These are phyloP conservation scores for Drosophila truncata DNA, from an alignment of 1,140 invertebrate species.

Conservation along the genomic window DNA sequence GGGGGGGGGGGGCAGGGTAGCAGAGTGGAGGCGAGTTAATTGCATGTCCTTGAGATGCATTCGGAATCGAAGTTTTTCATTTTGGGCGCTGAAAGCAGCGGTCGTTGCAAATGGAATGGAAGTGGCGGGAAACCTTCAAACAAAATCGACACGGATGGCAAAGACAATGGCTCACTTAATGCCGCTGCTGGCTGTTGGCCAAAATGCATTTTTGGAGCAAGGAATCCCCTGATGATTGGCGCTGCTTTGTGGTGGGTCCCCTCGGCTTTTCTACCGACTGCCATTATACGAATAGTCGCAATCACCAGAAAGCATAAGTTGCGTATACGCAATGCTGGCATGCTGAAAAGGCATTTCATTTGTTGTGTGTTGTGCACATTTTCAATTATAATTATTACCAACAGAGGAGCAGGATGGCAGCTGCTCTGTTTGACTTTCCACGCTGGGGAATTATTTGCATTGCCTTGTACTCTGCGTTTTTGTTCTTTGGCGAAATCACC, in stretches of 20 bases:
- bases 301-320: slow-evolving; percentile 41
- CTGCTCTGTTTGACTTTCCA: slow-evolving; percentile 49
- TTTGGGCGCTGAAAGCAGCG: not conserved
- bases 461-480: slow-evolving; percentile 3
- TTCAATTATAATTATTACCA: slow-evolving; percentile 81
- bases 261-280: not conserved
- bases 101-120: slow-evolving; percentile 33
- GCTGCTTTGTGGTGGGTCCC: slow-evolving; percentile 53
- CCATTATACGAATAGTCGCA: slow-evolving; percentile 64
- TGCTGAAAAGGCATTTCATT: slow-evolving; percentile 25
- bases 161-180: slow-evolving; percentile 47
- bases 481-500: slow-evolving; percentile 53
- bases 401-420: slow-evolving; percentile 2
- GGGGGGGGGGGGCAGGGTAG: too few relatives aligned
- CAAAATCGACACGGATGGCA: slow-evolving; percentile 10
- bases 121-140: slow-evolving; percentile 23
- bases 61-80: slow-evolving; percentile 42
- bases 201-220: slow-evolving; percentile 63
- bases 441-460: slow-evolving; percentile 32
- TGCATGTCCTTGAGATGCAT: slow-evolving; percentile 48
- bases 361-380: slow-evolving; percentile 43
- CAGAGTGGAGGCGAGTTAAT: slow-evolving; percentile 46
- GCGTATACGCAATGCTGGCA: slow-evolving; percentile 56
- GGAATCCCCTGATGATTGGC: slow-evolving; percentile 60
- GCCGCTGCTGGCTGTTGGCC: slow-evolving; percentile 53